Conservation (phyloP, 1,140 invertebrate species). For the Hirudo medicinalis region DNA sequence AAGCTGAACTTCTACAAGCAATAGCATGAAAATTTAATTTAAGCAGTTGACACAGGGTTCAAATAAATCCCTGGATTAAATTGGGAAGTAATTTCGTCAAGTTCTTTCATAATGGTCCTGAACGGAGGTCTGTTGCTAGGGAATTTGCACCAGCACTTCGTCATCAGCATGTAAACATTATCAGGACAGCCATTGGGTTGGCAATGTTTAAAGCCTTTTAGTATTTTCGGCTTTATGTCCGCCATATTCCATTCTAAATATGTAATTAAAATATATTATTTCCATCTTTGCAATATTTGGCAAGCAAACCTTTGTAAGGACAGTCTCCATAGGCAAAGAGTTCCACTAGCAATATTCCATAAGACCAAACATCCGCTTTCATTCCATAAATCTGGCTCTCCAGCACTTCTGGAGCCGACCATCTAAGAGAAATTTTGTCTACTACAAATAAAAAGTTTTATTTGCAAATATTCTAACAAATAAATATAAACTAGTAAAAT, state of each 20-base stretch:
- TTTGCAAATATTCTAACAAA: too few species aligned
- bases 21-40: too few species aligned
- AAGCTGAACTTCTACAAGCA: too few species aligned
- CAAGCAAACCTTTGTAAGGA: conserved; percentile 65
- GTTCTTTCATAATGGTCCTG: neutral
- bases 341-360: conserved; percentile 89
- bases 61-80: too few species aligned
- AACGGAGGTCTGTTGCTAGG: conserved; percentile 22
- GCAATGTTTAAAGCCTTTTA: conserved; percentile 17
- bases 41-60: too few species aligned
- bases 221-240: neutral
- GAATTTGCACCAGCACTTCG: conserved; percentile 21
- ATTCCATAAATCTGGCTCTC: conserved; percentile 71
- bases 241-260: conserved; percentile 63
- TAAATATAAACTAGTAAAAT: too few species aligned
- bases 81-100: too few species aligned
- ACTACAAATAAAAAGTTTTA: conserved; percentile 48
- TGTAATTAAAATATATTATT: neutral
- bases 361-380: conserved; percentile 98
- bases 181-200: conserved; percentile 19
- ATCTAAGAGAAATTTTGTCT: conserved; percentile 61
- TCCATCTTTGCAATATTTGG: neutral
- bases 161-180: conserved; percentile 24
- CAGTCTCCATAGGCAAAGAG: conserved; percentile 78
- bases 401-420: conserved; percentile 88